These are phyloP conservation scores for Chouioia cunea DNA, from an alignment of 2,888 invertebrate genomes.

Conservation along the genomic window DNA sequence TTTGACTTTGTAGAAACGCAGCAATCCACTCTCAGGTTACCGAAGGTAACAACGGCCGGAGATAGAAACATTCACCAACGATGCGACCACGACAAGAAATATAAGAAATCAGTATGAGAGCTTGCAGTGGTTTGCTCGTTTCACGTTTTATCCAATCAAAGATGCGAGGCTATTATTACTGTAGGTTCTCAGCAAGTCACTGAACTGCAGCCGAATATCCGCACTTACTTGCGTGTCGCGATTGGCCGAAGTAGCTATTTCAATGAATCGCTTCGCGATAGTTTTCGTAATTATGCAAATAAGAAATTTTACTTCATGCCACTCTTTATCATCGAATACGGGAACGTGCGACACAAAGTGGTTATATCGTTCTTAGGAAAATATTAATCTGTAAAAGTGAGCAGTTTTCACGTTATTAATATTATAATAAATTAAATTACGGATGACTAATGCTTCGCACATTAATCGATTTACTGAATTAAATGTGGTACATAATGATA, in stretches of 20 bases:
- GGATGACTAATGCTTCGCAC: no score
- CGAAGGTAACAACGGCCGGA: background rate
- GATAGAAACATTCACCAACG: slow-evolving; percentile 31
- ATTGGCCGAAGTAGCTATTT: slow-evolving; percentile 17
- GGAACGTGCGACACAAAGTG: no score
- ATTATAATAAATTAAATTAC: no score
- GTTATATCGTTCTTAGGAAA: no score
- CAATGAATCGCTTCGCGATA: slow-evolving; percentile 17
- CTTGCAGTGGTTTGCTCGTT: no score
- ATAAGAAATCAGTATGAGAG: background rate
- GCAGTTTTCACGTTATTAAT: no score
- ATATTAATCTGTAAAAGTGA: no score
- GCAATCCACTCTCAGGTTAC: slow-evolving; percentile 3
- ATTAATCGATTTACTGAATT: no score
- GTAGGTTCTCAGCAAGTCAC: background rate
- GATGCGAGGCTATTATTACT: slow-evolving; percentile 34
- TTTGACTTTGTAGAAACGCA: slow-evolving; percentile 20
- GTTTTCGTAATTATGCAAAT: slow-evolving; percentile 24
- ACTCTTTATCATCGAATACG: no score
- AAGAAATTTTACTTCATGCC: no score
- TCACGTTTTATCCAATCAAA: background rate
- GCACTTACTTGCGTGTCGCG: background rate
- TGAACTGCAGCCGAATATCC: slow-evolving; percentile 19
- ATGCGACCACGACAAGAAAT: slow-evolving; percentile 25
- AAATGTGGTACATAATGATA: no score